These are phyloP conservation scores for Carlito syrichta DNA, from an alignment of 2,113 vertebrate species.

Conservation along the genomic window DNA sequence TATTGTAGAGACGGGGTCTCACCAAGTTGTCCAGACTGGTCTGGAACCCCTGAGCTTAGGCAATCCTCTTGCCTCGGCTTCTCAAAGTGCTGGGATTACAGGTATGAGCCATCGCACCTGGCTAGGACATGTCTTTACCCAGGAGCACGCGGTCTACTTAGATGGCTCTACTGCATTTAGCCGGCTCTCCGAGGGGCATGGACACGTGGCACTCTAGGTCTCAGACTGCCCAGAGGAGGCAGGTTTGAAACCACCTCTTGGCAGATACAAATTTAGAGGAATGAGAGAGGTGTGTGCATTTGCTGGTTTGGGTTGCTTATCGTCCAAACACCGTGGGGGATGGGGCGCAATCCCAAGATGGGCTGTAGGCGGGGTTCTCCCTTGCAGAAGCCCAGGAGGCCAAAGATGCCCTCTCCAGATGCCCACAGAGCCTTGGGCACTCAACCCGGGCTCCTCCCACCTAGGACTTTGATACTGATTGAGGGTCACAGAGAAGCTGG, in stretches of 20 bases:
- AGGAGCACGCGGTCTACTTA: background rate
- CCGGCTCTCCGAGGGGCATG: background rate
- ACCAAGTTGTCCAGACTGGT: too few relatives aligned
- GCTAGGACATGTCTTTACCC: background rate
- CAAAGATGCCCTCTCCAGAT: background rate
- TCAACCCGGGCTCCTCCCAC: background rate
- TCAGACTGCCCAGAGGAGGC: background rate
- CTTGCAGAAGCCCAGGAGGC: background rate
- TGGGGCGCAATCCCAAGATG: background rate
- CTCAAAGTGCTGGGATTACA: too few relatives aligned
- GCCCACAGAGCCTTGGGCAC: background rate
- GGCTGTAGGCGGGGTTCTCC: background rate
- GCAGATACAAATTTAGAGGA: background rate
- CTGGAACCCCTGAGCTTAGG: too few relatives aligned
- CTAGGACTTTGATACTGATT: background rate
- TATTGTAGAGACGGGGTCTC: too few relatives aligned
- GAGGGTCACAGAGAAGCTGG: background rate
- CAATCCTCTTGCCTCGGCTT: too few relatives aligned
- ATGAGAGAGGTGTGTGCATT: background rate
- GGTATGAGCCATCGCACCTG: too few relatives aligned
- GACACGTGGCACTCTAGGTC: background rate
- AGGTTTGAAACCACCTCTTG: constrained; percentile 31
- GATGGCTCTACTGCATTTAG: background rate
- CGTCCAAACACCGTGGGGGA: background rate
- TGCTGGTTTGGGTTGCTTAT: constrained; percentile 48